These are phyloP conservation scores for Peromyscus melanophrys DNA, from an alignment of 2,797 vertebrate species.

Conservation along the genomic window DNA sequence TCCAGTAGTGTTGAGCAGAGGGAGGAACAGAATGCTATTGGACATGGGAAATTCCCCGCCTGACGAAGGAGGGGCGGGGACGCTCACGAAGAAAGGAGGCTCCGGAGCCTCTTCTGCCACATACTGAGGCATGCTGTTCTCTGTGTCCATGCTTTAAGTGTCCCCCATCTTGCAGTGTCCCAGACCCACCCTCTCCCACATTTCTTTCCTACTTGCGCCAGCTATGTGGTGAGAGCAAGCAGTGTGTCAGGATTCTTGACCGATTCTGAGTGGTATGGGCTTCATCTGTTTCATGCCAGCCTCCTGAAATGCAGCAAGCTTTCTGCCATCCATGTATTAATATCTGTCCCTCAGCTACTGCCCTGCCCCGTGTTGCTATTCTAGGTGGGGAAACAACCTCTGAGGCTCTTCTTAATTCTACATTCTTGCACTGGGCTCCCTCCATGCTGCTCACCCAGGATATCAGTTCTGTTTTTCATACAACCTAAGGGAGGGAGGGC, in stretches of 20 bases:
- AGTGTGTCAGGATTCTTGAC: neutral
- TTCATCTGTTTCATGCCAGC: neutral
- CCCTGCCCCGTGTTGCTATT: rapidly evolving
- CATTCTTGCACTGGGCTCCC: too few species aligned
- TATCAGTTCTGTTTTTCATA: neutral
- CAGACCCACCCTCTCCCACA: neutral
- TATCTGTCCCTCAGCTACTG: neutral
- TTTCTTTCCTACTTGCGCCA: neutral
- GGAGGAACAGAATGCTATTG: neutral
- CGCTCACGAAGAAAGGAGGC: neutral
- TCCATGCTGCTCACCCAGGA: neutral
- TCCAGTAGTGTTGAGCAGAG: neutral
- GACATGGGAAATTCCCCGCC: rapidly evolving
- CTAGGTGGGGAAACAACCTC: neutral
- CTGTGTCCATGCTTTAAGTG: too few species aligned
- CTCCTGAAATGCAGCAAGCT: neutral
- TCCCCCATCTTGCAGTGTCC: neutral
- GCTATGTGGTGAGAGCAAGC: too few species aligned
- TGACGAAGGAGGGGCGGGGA: neutral
- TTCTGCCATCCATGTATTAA: neutral
- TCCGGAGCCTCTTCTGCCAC: neutral
- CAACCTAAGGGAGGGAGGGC: neutral
- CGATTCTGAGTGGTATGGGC: neutral
- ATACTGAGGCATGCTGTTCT: rapidly evolving
- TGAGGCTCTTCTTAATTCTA: neutral